Conservation (phyloP, 2,797 vertebrate genomes). For the Peromyscus melanophrys region DNA sequence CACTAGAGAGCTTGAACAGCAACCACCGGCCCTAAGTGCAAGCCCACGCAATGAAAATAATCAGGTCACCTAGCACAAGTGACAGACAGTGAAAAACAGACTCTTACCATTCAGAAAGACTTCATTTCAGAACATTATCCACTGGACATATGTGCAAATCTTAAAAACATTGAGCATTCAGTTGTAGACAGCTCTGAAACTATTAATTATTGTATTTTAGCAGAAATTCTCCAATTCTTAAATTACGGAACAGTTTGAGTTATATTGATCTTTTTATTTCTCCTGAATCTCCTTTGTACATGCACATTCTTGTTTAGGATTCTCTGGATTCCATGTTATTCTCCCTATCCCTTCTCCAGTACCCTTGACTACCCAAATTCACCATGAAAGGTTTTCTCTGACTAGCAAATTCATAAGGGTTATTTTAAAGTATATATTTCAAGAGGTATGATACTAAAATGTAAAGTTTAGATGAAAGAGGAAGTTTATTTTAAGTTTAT, state of each 20-base stretch:
- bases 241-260: background rate
- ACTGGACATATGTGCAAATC: background rate
- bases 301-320: constrained; percentile 62
- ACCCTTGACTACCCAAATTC: constrained; percentile 11
- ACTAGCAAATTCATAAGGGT: background rate
- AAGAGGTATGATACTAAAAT: background rate
- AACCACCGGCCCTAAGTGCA: too few relatives aligned
- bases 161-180: background rate
- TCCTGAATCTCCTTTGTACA: constrained; percentile 73
- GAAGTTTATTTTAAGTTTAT: background rate
- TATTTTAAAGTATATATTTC: background rate
- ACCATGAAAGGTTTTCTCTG: background rate
- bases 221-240: background rate
- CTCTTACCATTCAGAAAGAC: background rate
- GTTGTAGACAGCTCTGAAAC: background rate
- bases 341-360: constrained; percentile 48
- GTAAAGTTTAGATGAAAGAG: background rate
- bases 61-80: background rate
- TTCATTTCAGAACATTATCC: background rate
- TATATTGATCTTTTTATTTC: constrained; percentile 20
- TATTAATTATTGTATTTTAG: background rate
- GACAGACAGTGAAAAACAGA: background rate
- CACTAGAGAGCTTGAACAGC: background rate
- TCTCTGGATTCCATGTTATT: background rate
- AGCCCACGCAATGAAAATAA: background rate